Evolutionary conservation across 1,140 invertebrate genomes (phyloP), one percentile per base, ranked within the genome.

Genomic region (Copidosoma floridanum): DNA sequence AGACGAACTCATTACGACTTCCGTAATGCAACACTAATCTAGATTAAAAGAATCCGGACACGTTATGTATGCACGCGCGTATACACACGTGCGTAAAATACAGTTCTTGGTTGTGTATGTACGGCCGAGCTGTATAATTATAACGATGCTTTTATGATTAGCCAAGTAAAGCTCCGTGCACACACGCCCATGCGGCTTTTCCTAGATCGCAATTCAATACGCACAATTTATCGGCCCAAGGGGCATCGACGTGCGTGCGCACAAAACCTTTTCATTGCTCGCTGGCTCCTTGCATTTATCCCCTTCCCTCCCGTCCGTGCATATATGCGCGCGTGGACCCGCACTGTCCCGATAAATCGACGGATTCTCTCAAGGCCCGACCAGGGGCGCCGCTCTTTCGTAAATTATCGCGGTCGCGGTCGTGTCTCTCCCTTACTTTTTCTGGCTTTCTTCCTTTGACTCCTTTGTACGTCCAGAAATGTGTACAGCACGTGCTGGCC

Each of bases 141-240:
- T 4, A 57, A 40, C 50, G 50, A 50, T 57, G 46, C 41, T 50
- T 57, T 41, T 27, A 57, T 48, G 23, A 48, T n/a, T n/a, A n/a
- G n/a, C n/a, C n/a, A n/a, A n/a, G n/a, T n/a, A n/a, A n/a, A n/a
- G n/a, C n/a, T n/a, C n/a, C n/a, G n/a, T n/a, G 24, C 6, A 4
- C 44, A n/a, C 32, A 10, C 1, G 14, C 12, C n/a, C 7, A 2
- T 18, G 27, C n/a, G 11, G 11, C 21, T 11, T 27, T 29, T 16
- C 26, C 2, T 46, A 37, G 37, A 48, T 20, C 24, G 35, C 27
- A 29, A 50, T 11, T 29, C 26, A 27, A 50, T 50, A 40, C 47
- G 10, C 26, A 23, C 41, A 57, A 20, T 29, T 57, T 46, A 46
- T 38, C 21, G 14, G n/a, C 18, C 40, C n/a, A 54, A 54, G 43